These are phyloP conservation scores for Nyctibius grandis DNA, from an alignment of 2,797 vertebrate genomes.

Conservation along the genomic window DNA sequence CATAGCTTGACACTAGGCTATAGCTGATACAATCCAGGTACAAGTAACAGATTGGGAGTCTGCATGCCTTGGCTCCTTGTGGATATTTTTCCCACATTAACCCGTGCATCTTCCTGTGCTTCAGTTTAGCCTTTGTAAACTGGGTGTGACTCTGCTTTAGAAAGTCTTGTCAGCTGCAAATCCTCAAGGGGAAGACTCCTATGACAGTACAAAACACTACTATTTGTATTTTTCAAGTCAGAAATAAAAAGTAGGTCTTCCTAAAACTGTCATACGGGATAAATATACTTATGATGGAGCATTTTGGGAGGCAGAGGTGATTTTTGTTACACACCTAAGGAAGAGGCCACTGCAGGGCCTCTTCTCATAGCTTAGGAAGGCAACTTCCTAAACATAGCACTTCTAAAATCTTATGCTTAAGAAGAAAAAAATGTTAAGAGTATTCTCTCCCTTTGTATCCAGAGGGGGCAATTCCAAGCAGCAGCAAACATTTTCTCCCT, in stretches of 20 bases:
- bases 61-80: neutral
- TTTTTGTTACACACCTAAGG: neutral
- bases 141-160: neutral
- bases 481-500: neutral
- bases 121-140: neutral
- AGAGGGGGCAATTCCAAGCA: neutral
- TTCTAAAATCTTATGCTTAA: neutral
- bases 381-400: neutral
- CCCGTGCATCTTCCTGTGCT: neutral
- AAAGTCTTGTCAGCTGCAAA: neutral
- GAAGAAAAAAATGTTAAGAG: neutral
- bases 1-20: neutral
- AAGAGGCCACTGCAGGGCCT: neutral
- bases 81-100: neutral
- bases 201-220: neutral
- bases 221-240: neutral
- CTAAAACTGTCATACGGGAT: neutral
- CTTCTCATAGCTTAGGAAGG: neutral
- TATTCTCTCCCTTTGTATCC: neutral
- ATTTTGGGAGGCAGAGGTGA: neutral
- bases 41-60: neutral
- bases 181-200: neutral
- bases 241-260: neutral
- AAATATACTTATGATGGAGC: neutral
- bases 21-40: neutral